Base-by-base conservation (phyloP, 2,888 invertebrate genomes). In the Mesochorus sp. region DNA sequence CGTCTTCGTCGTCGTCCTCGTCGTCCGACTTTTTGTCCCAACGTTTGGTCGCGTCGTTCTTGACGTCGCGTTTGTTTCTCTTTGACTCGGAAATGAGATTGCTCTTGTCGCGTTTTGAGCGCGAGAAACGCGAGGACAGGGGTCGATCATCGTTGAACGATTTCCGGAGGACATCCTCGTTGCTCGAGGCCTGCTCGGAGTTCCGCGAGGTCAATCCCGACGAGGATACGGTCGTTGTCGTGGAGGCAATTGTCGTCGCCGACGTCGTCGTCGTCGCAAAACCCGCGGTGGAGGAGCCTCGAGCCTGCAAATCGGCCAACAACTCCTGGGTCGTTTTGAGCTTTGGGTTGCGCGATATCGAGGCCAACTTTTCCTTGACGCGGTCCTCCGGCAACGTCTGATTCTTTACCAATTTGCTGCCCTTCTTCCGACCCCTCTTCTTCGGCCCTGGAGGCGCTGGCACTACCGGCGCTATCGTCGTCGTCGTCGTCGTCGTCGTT, bases 321-420 rank as follows among this genome's bases (percentile, higher is more conserved):
- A 97, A 91, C 90, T 97, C 96, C 88, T 96, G 95, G 0, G 97
- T 97, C 24, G 95, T 95, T 91, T 95, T 95, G 53, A 95, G 92
- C 86, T 94, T 94, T 17, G 94, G 93, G 86, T 93, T 93, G 49
- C 94, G 91, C 24, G 92, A 92, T 80, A 93, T 93, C 81, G 93
- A 93, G 44, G 94, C 93, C 85, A 94, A 90, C 86, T 94, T 94
- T 81, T 93, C 93, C 82, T 93, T 93, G 0, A 93, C 93, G 53
- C 88, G 87, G 75, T 90, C 91, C 70, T 93, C 93, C 70, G 92
- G 91, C 37, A 92, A 79, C 10, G 92, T 85, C 82, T 92, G 92
- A 80, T 91, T 92, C 79, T 93, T 93, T 70, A 92, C 89, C 24
- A 91, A 91, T 83, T 93, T 93, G 57, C 93, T 93, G 76, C 93